A percentile compares a stretch with the other conserved stretches of the same genome.
These are phyloP conservation scores for Grapholita molesta DNA, from an alignment of 1,140 invertebrate genomes.

Conservation along the genomic window DNA sequence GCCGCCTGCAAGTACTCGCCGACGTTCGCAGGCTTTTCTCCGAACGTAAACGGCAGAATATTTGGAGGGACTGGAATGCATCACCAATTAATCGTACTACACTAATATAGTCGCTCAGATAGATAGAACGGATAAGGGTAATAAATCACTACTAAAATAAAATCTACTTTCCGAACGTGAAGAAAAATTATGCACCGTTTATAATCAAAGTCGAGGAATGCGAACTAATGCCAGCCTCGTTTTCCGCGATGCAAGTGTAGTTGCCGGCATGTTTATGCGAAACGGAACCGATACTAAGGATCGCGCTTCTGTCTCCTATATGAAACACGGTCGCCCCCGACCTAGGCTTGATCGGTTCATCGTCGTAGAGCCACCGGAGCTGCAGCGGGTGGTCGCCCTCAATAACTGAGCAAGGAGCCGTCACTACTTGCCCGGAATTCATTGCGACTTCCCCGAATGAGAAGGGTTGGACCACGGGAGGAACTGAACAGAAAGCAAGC, in stretches of 20 bases:
- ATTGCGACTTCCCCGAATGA: constrained; percentile 84
- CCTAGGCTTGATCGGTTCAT: constrained; percentile 72
- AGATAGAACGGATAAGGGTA: constrained; percentile 31
- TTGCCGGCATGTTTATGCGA: constrained; percentile 81
- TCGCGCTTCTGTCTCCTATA: constrained; percentile 81
- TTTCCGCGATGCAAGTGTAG: constrained; percentile 83
- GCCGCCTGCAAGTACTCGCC: constrained; percentile 85
- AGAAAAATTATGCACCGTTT: constrained; percentile 76
- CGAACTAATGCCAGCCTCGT: constrained; percentile 79
- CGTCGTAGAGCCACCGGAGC: constrained; percentile 85
- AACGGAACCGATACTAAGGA: constrained; percentile 83
- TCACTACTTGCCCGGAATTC: constrained; percentile 83
- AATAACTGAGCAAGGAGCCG: constrained; percentile 84
- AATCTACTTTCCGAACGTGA: neutral
- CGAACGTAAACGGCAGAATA: constrained; percentile 80
- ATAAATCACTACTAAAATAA: constrained; percentile 27
- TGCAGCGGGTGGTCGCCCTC: constrained; percentile 86
- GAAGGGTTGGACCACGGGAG: constrained; percentile 86
- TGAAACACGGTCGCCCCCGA: constrained; percentile 79
- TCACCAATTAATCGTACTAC: constrained; percentile 30
- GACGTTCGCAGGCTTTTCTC: constrained; percentile 83
- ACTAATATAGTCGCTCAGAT: constrained; percentile 29
- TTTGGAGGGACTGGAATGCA: constrained; percentile 79
- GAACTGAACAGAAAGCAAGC: constrained; percentile 79
- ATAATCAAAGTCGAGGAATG: constrained; percentile 77